phyloP scores from a whole-genome alignment of 2,888 invertebrate genomes.

The Meandrusa payeni region DNA sequence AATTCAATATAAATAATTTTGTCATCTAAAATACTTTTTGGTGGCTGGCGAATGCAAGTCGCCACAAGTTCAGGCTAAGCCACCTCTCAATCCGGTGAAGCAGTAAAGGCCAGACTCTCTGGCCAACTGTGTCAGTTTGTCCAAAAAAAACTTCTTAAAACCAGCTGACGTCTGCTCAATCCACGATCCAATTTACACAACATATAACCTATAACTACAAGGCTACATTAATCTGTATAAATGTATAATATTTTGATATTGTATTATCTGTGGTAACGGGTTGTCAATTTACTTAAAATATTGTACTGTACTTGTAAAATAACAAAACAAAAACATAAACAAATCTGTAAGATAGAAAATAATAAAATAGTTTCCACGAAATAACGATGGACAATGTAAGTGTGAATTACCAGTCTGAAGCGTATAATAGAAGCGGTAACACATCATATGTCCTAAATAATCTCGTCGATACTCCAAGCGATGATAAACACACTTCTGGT shows the following conservation, averaged over 20 bases:
- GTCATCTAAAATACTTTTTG: too few species aligned
- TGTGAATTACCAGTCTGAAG: constrained; percentile 11
- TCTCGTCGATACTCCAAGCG: constrained; percentile 7
- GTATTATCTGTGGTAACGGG: constrained; percentile 2
- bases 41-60: too few species aligned
- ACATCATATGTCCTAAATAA: constrained; percentile 8
- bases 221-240: too few species aligned
- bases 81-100: too few species aligned
- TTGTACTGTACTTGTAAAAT: not conserved
- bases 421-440: constrained; percentile 5
- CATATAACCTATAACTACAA: too few species aligned
- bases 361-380: not conserved
- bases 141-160: too few species aligned
- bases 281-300: not conserved
- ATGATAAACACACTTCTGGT: not conserved
- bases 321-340: constrained; percentile 18
- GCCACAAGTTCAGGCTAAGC: too few species aligned
- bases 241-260: not conserved
- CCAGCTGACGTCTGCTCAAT: too few species aligned
- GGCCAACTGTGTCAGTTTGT: too few species aligned
- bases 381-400: constrained; percentile 19
- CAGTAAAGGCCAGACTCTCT: too few species aligned
- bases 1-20: too few species aligned
- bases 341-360: not conserved
- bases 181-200: too few species aligned